Conservation (phyloP, 2,888 invertebrate species). For the Drosophila eohydei region DNA sequence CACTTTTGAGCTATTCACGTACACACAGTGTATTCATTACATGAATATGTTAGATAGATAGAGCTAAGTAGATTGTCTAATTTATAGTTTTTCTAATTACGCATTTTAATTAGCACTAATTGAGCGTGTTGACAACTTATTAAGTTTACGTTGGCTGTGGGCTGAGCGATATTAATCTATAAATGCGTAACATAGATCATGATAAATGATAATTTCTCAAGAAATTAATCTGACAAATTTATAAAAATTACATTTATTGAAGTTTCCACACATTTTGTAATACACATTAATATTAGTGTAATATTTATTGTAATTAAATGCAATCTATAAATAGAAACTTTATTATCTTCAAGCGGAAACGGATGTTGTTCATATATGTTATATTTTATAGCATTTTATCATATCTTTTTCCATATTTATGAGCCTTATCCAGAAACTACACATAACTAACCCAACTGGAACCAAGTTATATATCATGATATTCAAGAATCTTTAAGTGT, state of each 20-base stretch:
- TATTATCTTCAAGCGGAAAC: conserved; percentile 2
- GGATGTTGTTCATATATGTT: conserved; percentile 3
- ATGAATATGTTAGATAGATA: conserved; percentile 18
- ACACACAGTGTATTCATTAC: conserved; percentile 18
- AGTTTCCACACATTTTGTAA: no score
- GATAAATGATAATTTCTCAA: neutral
- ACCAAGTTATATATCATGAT: conserved; percentile 8
- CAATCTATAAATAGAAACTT: neutral
- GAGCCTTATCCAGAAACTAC: neutral
- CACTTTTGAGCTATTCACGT: conserved; percentile 23
- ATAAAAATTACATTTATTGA: neutral
- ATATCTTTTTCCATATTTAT: neutral
- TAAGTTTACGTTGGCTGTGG: neutral
- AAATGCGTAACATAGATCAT: neutral
- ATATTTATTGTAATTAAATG: neutral
- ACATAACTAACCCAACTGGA: conserved; percentile 2
- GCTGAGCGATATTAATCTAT: conserved; percentile 7
- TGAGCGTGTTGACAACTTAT: conserved; percentile 20
- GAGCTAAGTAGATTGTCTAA: conserved; percentile 35
- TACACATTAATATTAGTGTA: no score
- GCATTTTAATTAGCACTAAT: conserved; percentile 38
- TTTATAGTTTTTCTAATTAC: conserved; percentile 23
- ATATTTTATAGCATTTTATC: neutral
- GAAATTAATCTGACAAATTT: neutral
- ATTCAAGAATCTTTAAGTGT: conserved; percentile 1